Conservation (phyloP, 2,888 invertebrate genomes). For the Meta bourneti region DNA sequence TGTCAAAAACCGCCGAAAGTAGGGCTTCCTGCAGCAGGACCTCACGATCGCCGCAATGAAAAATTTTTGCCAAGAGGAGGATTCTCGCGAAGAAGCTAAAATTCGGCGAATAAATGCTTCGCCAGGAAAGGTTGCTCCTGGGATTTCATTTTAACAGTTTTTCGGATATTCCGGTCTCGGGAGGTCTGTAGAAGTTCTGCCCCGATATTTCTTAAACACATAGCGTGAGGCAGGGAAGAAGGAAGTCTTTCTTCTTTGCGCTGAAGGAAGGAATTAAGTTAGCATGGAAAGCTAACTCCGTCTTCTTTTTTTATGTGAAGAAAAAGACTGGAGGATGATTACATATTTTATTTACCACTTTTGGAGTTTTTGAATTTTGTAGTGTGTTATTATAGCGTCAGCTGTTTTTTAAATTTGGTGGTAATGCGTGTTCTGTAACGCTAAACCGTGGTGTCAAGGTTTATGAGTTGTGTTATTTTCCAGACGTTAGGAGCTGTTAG, state of each 20-base stretch:
- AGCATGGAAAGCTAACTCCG: neutral
- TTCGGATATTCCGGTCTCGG: neutral
- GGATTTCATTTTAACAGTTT: slow-evolving; percentile 27
- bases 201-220: slow-evolving; percentile 19
- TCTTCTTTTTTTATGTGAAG: neutral
- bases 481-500: too few relatives aligned
- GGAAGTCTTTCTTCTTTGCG: neutral
- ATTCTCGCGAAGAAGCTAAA: neutral
- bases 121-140: neutral
- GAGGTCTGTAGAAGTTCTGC: neutral
- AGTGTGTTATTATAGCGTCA: too few relatives aligned
- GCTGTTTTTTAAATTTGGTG: too few relatives aligned
- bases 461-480: too few relatives aligned
- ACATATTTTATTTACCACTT: too few relatives aligned
- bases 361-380: too few relatives aligned
- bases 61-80: neutral
- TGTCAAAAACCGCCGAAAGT: slow-evolving; percentile 38
- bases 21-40: neutral
- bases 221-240: neutral
- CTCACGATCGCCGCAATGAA: neutral
- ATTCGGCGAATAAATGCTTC: neutral
- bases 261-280: neutral
- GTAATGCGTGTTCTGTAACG: too few relatives aligned
- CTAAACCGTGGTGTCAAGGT: too few relatives aligned
- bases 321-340: too few relatives aligned